phyloP scores from a whole-genome alignment of 2,797 vertebrate genomes.

The Thunnus albacares region DNA sequence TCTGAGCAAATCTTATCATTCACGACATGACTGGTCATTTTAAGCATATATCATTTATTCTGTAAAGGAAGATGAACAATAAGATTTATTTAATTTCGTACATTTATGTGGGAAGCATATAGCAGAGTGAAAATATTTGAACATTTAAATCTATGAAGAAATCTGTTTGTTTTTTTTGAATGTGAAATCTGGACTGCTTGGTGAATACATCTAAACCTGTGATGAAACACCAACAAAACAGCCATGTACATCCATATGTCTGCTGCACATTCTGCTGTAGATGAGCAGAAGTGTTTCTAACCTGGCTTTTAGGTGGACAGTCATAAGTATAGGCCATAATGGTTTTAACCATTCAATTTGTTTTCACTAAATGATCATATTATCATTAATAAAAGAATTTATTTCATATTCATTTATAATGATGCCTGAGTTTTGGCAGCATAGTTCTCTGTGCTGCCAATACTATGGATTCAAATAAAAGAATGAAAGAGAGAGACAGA shows the following conservation, averaged over 20 bases:
- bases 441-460: background rate
- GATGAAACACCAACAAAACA: constrained; percentile 17
- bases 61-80: background rate
- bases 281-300: background rate
- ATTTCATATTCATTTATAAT: background rate
- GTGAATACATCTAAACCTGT: constrained; percentile 21
- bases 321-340: background rate
- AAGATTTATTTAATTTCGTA: background rate
- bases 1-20: too few relatives aligned
- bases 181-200: background rate
- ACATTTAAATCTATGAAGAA: background rate
- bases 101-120: background rate
- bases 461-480: background rate
- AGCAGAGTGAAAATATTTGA: background rate
- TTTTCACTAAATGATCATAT: too few relatives aligned
- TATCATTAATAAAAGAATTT: too few relatives aligned
- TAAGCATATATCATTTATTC: too few relatives aligned
- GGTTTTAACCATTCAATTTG: background rate
- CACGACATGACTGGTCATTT: too few relatives aligned
- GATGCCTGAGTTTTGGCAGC: background rate
- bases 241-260: constrained; percentile 16
- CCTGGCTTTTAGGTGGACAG: background rate
- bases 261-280: background rate
- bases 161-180: background rate
- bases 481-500: background rate